Evolutionary conservation across 2,888 invertebrate species (phyloP).

Genomic region (Biston betularia): DNA sequence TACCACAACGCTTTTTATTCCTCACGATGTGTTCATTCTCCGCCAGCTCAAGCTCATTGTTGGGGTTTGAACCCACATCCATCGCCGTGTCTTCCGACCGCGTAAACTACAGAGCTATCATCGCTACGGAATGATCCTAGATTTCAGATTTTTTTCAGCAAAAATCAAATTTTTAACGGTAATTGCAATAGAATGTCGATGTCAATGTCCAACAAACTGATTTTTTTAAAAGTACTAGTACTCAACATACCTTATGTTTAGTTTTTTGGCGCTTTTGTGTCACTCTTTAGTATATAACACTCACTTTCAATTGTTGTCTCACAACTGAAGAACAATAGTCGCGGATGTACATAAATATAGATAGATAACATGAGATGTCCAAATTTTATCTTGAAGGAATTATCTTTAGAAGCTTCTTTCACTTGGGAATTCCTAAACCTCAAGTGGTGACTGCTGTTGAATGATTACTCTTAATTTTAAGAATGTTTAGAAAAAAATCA

Average conservation of each 20-base stretch:
- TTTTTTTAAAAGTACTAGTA: neutral
- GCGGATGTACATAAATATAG: constrained; percentile 48
- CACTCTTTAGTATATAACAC: too few species aligned
- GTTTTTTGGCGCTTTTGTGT: neutral
- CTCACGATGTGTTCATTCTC: too few species aligned
- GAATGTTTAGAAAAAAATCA: constrained; percentile 21
- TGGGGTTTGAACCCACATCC: too few species aligned
- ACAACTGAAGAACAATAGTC: constrained; percentile 27
- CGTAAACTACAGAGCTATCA: too few species aligned
- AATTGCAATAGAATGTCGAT: too few species aligned
- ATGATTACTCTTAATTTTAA: constrained; percentile 44
- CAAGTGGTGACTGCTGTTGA: constrained; percentile 46
- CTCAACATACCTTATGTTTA: constrained; percentile 4
- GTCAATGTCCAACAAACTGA: too few species aligned
- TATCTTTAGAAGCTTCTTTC: constrained; percentile 54
- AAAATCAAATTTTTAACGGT: too few species aligned
- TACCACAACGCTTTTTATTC: too few species aligned
- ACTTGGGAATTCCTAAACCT: constrained; percentile 54
- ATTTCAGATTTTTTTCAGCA: too few species aligned
- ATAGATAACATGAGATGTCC: constrained; percentile 47
- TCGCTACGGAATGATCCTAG: too few species aligned
- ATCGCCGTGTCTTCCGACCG: too few species aligned
- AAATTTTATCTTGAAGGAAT: constrained; percentile 54
- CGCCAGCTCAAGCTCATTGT: too few species aligned
- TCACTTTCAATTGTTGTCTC: constrained; percentile 34